A percentile compares a stretch with the other conserved stretches of the same genome.
phyloP scores from a whole-genome alignment of 2,797 vertebrate species.

The Fistularia tabacaria region DNA sequence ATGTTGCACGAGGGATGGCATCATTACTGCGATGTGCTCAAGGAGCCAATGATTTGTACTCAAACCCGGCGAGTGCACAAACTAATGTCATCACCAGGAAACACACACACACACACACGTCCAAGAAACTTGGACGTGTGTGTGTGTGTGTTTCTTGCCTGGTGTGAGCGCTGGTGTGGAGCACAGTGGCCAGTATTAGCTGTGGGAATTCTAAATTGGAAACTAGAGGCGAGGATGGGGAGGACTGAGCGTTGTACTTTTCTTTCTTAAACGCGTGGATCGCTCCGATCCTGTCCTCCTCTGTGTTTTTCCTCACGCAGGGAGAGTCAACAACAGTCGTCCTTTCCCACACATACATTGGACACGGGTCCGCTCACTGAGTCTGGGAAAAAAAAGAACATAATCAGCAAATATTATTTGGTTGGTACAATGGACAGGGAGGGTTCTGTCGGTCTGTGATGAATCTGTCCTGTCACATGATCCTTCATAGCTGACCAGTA shows the following conservation, averaged over 20 bases:
- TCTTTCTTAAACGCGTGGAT: neutral
- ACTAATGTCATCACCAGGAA: conserved; percentile 66
- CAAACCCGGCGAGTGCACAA: conserved; percentile 63
- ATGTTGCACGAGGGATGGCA: conserved; percentile 62
- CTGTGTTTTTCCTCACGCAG: neutral
- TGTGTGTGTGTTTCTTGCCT: too few species aligned
- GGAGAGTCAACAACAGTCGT: neutral
- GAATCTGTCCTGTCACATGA: conserved; percentile 64
- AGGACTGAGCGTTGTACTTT: neutral
- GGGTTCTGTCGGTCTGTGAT: conserved; percentile 57
- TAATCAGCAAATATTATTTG: conserved; percentile 49
- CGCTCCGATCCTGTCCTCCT: neutral
- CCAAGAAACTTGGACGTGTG: too few species aligned
- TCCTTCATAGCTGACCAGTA: conserved; percentile 58
- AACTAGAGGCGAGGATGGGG: too few species aligned
- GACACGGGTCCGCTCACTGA: neutral
- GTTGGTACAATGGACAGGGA: conserved; percentile 51
- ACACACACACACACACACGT: neutral
- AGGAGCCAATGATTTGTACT: conserved; percentile 61
- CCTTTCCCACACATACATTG: neutral
- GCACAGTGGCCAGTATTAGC: too few species aligned
- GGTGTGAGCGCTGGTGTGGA: too few species aligned
- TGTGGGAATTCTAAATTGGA: too few species aligned
- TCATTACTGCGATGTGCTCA: conserved; percentile 72
- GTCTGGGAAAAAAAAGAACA: conserved; percentile 7